Evolutionary conservation across 2,113 vertebrate genomes (phyloP).

Genomic region (Chrysochloris asiatica): DNA sequence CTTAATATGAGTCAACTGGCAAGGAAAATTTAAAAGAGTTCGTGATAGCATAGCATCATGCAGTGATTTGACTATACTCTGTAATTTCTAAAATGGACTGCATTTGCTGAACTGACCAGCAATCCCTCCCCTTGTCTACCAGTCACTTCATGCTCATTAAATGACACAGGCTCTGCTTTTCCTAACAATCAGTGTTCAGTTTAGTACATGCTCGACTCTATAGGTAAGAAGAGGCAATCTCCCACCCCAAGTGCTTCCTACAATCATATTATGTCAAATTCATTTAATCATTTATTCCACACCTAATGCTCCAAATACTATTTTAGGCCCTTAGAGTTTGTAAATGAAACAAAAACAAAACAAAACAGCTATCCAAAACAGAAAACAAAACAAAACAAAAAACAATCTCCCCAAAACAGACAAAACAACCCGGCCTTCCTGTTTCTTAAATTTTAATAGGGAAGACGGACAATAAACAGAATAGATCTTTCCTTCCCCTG

Average conservation of each 20-base stretch:
- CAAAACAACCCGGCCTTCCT: not conserved
- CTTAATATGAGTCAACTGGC: constrained; percentile 51
- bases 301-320: not conserved
- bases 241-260: not conserved
- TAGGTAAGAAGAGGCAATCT: not conserved
- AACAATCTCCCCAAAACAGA: not conserved
- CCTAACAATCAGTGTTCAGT: not conserved
- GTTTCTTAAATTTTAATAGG: not conserved
- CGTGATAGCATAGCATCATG: constrained; percentile 43
- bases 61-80: constrained; percentile 52
- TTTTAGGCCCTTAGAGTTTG: not conserved
- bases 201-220: not conserved
- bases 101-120: constrained; percentile 54
- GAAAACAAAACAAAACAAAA: not conserved
- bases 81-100: constrained; percentile 70
- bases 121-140: not conserved
- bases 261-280: constrained; percentile 21
- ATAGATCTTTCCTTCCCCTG: not conserved
- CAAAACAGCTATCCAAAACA: not conserved
- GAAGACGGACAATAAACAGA: not conserved
- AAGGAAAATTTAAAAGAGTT: constrained; percentile 64
- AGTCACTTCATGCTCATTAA: constrained; percentile 18
- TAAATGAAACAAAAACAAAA: not conserved
- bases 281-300: not conserved
- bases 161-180: not conserved